Conservation (phyloP, 2,797 vertebrate genomes). For the Ptychadena robeensis region DNA sequence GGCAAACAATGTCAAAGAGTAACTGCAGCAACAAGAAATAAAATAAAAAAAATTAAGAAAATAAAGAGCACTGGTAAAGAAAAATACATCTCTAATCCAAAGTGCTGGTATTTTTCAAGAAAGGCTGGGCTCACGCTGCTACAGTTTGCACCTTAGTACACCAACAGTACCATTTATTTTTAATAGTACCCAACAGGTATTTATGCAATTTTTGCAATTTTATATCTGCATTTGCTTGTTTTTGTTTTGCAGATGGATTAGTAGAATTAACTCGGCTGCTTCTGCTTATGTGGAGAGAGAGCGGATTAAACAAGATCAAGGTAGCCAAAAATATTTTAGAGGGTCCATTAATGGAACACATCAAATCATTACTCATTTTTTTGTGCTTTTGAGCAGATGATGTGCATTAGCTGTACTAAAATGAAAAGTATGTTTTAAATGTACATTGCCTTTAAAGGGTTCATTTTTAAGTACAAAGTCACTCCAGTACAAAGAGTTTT, state of each 20-base stretch:
- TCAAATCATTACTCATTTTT: background rate
- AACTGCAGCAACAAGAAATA: too few relatives aligned
- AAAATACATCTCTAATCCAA: too few relatives aligned
- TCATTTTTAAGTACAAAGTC: background rate
- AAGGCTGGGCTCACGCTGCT: too few relatives aligned
- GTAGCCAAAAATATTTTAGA: constrained; percentile 71
- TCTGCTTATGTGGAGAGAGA: constrained; percentile 93
- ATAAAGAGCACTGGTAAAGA: too few relatives aligned
- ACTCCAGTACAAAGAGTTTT: too few relatives aligned
- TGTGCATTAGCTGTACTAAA: background rate
- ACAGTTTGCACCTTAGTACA: too few relatives aligned
- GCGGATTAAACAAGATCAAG: constrained; percentile 94
- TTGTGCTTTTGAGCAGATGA: background rate
- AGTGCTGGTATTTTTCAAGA: too few relatives aligned
- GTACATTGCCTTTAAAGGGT: background rate
- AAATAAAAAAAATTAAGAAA: too few relatives aligned
- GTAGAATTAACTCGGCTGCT: constrained; percentile 94
- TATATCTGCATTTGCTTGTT: background rate
- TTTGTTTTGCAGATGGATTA: constrained; percentile 89
- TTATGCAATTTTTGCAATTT: background rate
- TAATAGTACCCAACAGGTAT: too few relatives aligned
- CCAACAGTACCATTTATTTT: too few relatives aligned
- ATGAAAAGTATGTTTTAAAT: background rate
- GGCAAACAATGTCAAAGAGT: too few relatives aligned
- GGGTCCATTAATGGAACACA: background rate